Percentiles rank a stretch among this genome's conserved stretches.
Evolutionary conservation across 1,140 invertebrate species (phyloP).

Genomic region (Neodiprion pinetum): DNA sequence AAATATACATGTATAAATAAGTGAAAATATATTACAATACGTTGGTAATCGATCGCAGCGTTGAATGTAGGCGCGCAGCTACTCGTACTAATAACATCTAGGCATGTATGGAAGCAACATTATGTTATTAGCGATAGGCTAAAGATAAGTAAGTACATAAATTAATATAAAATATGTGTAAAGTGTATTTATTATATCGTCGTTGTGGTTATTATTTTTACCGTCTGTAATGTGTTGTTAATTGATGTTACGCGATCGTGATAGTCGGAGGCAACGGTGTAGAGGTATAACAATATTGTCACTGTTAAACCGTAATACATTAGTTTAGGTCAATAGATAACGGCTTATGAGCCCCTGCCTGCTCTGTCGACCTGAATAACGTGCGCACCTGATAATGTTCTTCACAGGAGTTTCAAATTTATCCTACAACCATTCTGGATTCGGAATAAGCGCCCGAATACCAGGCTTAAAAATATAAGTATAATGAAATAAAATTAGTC

Average conservation of each 20-base stretch:
- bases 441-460: too few relatives aligned
- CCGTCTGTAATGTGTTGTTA: not conserved
- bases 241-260: not conserved
- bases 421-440: too few relatives aligned
- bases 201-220: not conserved
- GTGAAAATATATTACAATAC: too few relatives aligned
- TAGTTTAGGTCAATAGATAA: constrained; percentile 1
- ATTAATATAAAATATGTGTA: not conserved
- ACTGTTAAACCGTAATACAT: not conserved
- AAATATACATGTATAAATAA: too few relatives aligned
- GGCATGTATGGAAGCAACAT: too few relatives aligned
- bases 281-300: not conserved
- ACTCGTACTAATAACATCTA: too few relatives aligned
- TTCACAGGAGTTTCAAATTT: too few relatives aligned
- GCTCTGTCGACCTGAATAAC: constrained; percentile 2
- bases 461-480: too few relatives aligned
- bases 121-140: not conserved
- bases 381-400: too few relatives aligned
- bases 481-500: too few relatives aligned
- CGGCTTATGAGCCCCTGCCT: constrained; percentile 6
- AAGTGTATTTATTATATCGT: not conserved
- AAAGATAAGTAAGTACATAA: not conserved
- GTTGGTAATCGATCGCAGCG: too few relatives aligned
- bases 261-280: not conserved
- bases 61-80: too few relatives aligned